phyloP scores from a whole-genome alignment of 1,140 invertebrate species.

The Drosophila tani region DNA sequence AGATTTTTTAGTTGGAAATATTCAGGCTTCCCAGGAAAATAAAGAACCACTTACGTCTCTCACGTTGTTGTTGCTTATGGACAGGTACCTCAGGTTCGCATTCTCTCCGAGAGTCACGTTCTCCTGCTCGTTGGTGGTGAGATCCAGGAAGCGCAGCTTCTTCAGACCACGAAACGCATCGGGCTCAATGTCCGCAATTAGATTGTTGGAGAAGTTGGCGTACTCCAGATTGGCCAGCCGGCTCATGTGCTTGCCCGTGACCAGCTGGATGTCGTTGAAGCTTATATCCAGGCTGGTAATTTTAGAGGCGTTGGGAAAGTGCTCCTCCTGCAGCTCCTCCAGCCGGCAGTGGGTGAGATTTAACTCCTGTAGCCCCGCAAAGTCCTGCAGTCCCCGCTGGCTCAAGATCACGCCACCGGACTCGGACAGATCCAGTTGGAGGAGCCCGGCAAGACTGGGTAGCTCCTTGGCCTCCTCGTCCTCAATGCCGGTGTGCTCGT shows the following conservation, averaged over 20 bases:
- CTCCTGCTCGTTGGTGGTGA: constrained; percentile 68
- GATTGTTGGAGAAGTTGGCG: constrained; percentile 75
- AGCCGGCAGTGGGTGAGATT: constrained; percentile 62
- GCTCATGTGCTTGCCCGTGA: constrained; percentile 35
- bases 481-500: constrained; percentile 50
- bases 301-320: constrained; percentile 41
- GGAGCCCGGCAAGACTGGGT: constrained; percentile 19
- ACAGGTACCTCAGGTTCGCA: constrained; percentile 50
- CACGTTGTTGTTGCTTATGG: constrained; percentile 69
- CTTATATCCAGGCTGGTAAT: constrained; percentile 65
- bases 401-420: constrained; percentile 48
- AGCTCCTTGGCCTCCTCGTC: constrained; percentile 9
- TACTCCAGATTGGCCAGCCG: constrained; percentile 51
- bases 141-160: constrained; percentile 51
- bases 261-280: constrained; percentile 53
- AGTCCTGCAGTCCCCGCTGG: constrained; percentile 43
- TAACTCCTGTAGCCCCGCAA: constrained; percentile 42
- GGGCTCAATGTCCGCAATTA: constrained; percentile 48
- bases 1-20: too few species aligned
- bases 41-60: constrained; percentile 51
- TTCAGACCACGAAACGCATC: constrained; percentile 47
- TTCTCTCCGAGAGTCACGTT: constrained; percentile 56
- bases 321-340: constrained; percentile 40
- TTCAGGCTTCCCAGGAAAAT: background rate
- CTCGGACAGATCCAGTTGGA: constrained; percentile 50